phyloP scores from a whole-genome alignment of 1,140 invertebrate genomes.

The Spodoptera litura region DNA sequence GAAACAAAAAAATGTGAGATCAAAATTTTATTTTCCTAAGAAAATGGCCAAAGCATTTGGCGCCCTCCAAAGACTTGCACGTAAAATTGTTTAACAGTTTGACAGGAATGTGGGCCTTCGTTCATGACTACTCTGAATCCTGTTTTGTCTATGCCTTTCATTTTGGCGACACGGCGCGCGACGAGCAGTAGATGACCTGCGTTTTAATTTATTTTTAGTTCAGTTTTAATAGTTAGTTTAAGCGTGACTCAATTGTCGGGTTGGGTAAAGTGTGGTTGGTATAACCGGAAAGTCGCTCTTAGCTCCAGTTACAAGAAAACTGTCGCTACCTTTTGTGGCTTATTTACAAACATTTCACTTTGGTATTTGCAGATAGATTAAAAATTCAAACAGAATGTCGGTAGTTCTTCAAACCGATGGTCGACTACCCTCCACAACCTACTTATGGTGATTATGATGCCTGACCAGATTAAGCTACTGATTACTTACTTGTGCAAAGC shows the following conservation, averaged over 20 bases:
- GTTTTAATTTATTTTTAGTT: neutral
- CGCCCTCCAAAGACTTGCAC: constrained; percentile 96
- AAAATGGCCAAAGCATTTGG: constrained; percentile 96
- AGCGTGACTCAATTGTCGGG: neutral
- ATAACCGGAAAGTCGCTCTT: too few relatives aligned
- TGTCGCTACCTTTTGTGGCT: too few relatives aligned
- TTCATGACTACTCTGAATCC: constrained; percentile 93
- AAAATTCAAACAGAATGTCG: too few relatives aligned
- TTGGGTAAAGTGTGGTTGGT: too few relatives aligned
- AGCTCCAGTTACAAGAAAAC: too few relatives aligned
- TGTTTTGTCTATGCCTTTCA: constrained; percentile 88
- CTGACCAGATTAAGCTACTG: too few relatives aligned
- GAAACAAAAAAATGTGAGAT: neutral
- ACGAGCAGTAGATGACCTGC: constrained; percentile 91
- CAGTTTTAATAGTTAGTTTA: neutral
- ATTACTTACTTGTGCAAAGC: too few relatives aligned
- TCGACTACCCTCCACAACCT: too few relatives aligned
- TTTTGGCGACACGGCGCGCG: constrained; percentile 90
- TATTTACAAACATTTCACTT: too few relatives aligned
- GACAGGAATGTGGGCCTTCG: constrained; percentile 93
- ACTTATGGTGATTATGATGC: too few relatives aligned
- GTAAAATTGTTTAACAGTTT: constrained; percentile 96
- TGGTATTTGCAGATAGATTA: too few relatives aligned
- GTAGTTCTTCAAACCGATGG: too few relatives aligned
- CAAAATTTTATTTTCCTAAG: constrained; percentile 7